These are phyloP conservation scores for Embidobia sp. DNA, from an alignment of 2,888 invertebrate genomes.

Conservation along the genomic window DNA sequence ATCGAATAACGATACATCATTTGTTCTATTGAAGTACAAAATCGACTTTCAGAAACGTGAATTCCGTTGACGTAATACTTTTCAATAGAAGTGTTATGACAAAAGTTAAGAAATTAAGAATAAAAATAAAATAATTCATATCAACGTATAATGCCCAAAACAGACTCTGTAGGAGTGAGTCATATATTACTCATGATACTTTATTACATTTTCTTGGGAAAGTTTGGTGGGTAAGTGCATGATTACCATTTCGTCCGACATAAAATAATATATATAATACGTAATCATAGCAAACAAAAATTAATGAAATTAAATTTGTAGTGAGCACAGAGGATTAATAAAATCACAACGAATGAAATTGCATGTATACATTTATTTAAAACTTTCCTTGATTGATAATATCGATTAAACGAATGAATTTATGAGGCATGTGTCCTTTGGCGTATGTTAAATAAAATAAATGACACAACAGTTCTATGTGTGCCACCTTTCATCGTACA, in stretches of 20 bases:
- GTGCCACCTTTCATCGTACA: conserved; percentile 55
- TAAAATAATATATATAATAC: background rate
- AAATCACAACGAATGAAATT: background rate
- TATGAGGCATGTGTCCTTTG: conserved; percentile 43
- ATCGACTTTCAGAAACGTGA: too few relatives aligned
- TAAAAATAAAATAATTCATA: background rate
- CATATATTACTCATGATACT: conserved; percentile 27
- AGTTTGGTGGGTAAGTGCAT: conserved; percentile 6
- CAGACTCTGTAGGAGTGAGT: conserved; percentile 13
- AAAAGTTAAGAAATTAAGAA: too few relatives aligned
- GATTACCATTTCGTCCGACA: conserved; percentile 1
- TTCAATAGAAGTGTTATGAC: too few relatives aligned
- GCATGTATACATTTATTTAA: conserved; percentile 3
- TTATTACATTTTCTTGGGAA: conserved; percentile 35
- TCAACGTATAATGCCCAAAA: background rate
- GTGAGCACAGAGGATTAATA: background rate
- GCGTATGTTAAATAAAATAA: conserved; percentile 52
- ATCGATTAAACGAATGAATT: conserved; percentile 32
- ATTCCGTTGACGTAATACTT: too few relatives aligned
- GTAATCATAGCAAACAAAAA: background rate
- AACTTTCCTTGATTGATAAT: conserved; percentile 29
- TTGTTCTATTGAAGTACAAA: too few relatives aligned
- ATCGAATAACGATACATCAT: too few relatives aligned
- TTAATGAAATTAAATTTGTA: background rate
- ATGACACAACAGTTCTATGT: conserved; percentile 48